Evolutionary conservation across 2,888 invertebrate species (phyloP).

Genomic region (Chloroclystis v-ata): DNA sequence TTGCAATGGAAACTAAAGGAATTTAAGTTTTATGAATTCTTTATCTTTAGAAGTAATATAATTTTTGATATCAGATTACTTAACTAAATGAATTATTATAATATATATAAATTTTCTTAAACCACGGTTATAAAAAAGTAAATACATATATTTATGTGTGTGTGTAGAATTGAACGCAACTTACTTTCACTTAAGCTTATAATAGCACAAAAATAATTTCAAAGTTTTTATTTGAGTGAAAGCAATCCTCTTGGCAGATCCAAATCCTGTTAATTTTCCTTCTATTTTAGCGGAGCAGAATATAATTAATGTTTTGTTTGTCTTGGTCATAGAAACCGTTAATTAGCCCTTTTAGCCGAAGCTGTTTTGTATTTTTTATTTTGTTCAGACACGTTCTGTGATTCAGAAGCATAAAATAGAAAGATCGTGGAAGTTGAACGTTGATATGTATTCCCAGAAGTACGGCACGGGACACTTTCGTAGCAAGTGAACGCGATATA

Average conservation of each 20-base stretch:
- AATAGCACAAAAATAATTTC: not conserved
- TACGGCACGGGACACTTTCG: conserved; percentile 32
- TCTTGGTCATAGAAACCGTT: not conserved
- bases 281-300: conserved; percentile 5
- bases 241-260: not conserved
- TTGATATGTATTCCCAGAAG: conserved; percentile 44
- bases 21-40: too few species aligned
- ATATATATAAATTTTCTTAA: too few species aligned
- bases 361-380: not conserved
- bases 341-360: not conserved
- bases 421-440: conserved; percentile 43
- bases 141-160: too few species aligned
- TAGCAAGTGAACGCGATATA: conserved; percentile 26
- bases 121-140: too few species aligned
- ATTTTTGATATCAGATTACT: too few species aligned
- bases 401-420: conserved; percentile 33
- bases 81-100: too few species aligned
- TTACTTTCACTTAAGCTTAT: too few species aligned
- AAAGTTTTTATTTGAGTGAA: conserved; percentile 1
- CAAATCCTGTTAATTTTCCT: not conserved
- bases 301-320: conserved; percentile 3
- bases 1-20: too few species aligned
- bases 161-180: too few species aligned
- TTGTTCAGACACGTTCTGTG: conserved; percentile 13
- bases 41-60: too few species aligned